A percentile compares a stretch with the other conserved stretches of the same genome.
Conservation (phyloP, 2,888 invertebrate species). For the Trissoscelio sp. region DNA sequence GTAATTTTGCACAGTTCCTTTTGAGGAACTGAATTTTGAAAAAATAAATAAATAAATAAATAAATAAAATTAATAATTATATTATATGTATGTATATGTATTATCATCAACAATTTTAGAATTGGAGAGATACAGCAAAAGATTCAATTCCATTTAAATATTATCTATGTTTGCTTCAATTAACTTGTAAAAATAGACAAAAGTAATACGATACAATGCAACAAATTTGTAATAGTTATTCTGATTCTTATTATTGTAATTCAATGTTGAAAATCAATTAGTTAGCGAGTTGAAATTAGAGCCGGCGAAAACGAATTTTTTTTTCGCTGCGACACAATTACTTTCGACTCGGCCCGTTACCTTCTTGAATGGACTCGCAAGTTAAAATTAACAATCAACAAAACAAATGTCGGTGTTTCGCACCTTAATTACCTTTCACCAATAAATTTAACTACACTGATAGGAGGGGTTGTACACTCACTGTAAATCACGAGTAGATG, state of each 20-base stretch:
- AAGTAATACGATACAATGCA: too few relatives aligned
- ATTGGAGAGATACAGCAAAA: too few relatives aligned
- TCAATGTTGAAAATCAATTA: not conserved
- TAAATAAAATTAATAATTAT: too few relatives aligned
- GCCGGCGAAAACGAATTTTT: not conserved
- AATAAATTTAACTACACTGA: conserved; percentile 8
- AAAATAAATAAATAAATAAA: too few relatives aligned
- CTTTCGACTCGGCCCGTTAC: not conserved
- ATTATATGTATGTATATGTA: too few relatives aligned
- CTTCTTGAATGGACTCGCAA: not conserved
- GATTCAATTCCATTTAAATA: too few relatives aligned
- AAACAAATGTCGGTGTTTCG: conserved; percentile 5
- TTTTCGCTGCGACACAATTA: not conserved
- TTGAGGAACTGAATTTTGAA: too few relatives aligned
- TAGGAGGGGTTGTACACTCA: conserved; percentile 12
- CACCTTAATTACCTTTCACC: conserved; percentile 11
- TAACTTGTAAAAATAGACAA: too few relatives aligned
- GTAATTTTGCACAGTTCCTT: not conserved
- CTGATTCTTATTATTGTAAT: not conserved
- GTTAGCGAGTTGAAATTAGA: not conserved
- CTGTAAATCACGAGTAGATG: conserved; percentile 22
- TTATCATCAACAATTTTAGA: too few relatives aligned
- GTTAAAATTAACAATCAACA: not conserved
- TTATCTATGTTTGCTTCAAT: too few relatives aligned
- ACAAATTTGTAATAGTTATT: too few relatives aligned